These are phyloP conservation scores for Malaclemys terrapin DNA, from an alignment of 2,113 vertebrate species.

Conservation along the genomic window DNA sequence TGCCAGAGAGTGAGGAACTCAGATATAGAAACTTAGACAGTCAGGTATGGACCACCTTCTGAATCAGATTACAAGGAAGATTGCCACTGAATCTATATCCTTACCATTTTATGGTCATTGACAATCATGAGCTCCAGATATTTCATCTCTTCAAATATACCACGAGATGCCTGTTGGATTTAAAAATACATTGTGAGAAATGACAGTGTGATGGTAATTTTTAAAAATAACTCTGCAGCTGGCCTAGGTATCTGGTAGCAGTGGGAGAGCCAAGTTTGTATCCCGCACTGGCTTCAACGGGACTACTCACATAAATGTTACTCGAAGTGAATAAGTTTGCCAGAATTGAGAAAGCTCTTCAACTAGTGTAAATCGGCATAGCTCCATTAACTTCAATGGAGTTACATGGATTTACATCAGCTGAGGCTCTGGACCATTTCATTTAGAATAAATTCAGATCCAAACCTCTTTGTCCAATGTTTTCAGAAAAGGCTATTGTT, in stretches of 20 bases:
- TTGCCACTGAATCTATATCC: slow-evolving; percentile 27
- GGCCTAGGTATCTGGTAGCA: background rate
- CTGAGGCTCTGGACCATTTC: background rate
- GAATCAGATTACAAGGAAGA: background rate
- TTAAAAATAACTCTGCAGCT: background rate
- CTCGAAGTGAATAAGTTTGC: background rate
- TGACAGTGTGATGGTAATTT: background rate
- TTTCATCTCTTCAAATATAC: slow-evolving; percentile 96
- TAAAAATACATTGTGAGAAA: slow-evolving; percentile 51
- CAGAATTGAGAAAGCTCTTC: background rate
- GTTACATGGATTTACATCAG: background rate
- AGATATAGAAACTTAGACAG: background rate
- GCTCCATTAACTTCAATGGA: background rate
- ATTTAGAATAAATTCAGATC: background rate
- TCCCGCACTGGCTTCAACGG: background rate
- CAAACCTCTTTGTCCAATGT: background rate
- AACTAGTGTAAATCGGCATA: background rate
- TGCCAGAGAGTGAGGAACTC: background rate
- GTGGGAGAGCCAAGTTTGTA: background rate
- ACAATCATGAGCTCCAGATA: slow-evolving; percentile 98
- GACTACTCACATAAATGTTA: background rate
- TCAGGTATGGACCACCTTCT: background rate
- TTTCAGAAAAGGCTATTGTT: background rate
- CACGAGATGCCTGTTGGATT: slow-evolving; percentile 87
- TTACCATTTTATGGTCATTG: slow-evolving; percentile 96